Base-by-base conservation (phyloP, 1,140 invertebrate genomes). In the Pseudomyrmex sp. region DNA sequence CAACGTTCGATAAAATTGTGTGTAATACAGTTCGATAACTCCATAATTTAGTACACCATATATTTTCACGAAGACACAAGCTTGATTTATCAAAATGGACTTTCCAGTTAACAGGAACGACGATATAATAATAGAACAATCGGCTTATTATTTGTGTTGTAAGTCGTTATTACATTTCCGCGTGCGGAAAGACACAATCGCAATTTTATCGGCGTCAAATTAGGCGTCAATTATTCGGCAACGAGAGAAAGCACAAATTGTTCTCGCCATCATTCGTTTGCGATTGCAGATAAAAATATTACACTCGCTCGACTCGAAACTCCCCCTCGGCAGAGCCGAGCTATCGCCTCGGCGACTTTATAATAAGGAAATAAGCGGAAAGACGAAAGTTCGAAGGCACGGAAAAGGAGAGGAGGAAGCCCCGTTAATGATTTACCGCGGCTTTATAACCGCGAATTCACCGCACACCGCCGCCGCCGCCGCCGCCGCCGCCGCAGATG, bases 391-490 rank as follows among this genome's bases (percentile, higher is more conserved):
- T 76, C 69, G 75, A 48, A 59, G 68, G 66, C 56, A 61, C 63
- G 56, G 35, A 35, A 56, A 58, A 63, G n/a, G 52, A 84, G 35
- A 73, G 80, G 20, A 35, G 61, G 80, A 69, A 52, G 76, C 62
- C 56, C 70, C 88, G 86, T 89, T 91, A 91, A 92, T 92, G 90
- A 92, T 92, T 92, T 92, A 91, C 86, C 89, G 88, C 87, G 87
- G 82, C 88, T 88, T 90, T 90, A 86, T 90, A 84, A 85, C 83
- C 77, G 82, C 82, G 86, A 82, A 89, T 84, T 88, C 87, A 88
- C 86, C 63, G 77, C 20, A 56, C 54, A 69, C 62, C 62, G 76
- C 79, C 83, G 83, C 75, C 86, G 70, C 86, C 68, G 26, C 86
- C 63, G 77, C 20, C 54, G 35, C 86, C 63, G 72, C 20, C 54